Evolutionary conservation across 2,888 invertebrate species (phyloP).

Genomic region (Lithophane semibrunnea): DNA sequence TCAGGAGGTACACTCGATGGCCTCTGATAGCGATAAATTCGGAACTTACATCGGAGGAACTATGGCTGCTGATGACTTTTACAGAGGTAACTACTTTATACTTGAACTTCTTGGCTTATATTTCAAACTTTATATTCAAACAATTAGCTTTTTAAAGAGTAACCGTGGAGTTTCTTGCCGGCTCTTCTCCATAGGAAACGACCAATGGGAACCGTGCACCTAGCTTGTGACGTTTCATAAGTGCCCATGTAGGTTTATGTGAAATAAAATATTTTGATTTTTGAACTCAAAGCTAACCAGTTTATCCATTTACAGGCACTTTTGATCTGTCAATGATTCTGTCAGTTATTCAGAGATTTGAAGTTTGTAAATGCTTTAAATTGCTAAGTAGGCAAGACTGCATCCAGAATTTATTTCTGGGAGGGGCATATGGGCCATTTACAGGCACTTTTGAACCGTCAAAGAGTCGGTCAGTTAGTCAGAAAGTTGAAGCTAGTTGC

Average conservation of each 20-base stretch:
- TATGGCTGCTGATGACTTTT: constrained; percentile 95
- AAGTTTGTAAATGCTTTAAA: not conserved
- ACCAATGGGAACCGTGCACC: too few species aligned
- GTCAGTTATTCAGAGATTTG: not conserved
- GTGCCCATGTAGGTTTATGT: too few species aligned
- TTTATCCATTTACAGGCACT: not conserved
- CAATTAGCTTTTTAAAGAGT: too few species aligned
- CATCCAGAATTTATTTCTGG: too few species aligned
- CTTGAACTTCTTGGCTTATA: not conserved
- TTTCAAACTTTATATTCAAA: not conserved
- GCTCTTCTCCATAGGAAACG: too few species aligned
- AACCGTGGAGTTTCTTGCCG: too few species aligned
- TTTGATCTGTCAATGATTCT: not conserved
- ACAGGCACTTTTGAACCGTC: too few species aligned
- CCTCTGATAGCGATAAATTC: constrained; percentile 84
- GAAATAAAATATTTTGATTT: too few species aligned
- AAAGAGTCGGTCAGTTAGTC: too few species aligned
- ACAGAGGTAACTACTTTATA: constrained; percentile 91
- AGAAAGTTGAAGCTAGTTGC: too few species aligned
- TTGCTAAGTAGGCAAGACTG: not conserved
- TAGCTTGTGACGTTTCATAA: too few species aligned
- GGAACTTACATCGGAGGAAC: constrained; percentile 92
- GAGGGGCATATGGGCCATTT: too few species aligned
- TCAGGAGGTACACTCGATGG: constrained; percentile 87
- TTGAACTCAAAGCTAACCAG: not conserved